phyloP scores from a whole-genome alignment of 2,888 invertebrate species.

The Drosophila phalerata region DNA sequence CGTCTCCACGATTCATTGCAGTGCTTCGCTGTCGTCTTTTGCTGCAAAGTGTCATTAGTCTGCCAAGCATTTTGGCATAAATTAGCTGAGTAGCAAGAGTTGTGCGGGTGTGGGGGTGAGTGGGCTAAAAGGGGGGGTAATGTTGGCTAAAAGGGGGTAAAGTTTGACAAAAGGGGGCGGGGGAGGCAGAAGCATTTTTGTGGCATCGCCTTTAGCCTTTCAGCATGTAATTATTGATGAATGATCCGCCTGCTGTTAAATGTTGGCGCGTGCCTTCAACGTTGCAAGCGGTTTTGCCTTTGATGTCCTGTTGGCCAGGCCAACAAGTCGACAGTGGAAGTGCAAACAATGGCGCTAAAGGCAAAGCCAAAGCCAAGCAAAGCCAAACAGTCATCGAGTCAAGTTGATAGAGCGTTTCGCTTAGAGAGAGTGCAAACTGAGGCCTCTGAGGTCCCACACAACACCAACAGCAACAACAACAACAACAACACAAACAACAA shows the following conservation, averaged over 20 bases:
- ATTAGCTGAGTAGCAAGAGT: constrained; percentile 60
- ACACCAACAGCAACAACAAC: constrained; percentile 52
- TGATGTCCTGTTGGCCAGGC: constrained; percentile 58
- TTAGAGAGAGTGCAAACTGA: constrained; percentile 45
- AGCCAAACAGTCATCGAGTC: constrained; percentile 61
- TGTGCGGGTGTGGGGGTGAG: constrained; percentile 5
- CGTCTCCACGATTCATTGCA: constrained; percentile 12
- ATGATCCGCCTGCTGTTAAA: constrained; percentile 68
- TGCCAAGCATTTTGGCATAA: constrained; percentile 77
- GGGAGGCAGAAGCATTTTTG: constrained; percentile 62
- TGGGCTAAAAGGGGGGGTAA: neutral
- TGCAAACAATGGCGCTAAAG: constrained; percentile 58
- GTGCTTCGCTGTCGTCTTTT: constrained; percentile 45
- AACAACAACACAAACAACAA: constrained; percentile 53
- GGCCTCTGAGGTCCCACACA: constrained; percentile 39
- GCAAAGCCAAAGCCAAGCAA: constrained; percentile 26
- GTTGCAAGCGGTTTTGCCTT: constrained; percentile 51
- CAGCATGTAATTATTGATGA: constrained; percentile 81
- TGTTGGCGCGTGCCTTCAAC: constrained; percentile 61
- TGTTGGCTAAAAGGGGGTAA: neutral
- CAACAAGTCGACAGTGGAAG: constrained; percentile 26
- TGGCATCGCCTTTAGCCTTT: constrained; percentile 74
- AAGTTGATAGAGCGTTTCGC: constrained; percentile 61
- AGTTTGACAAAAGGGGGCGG: neutral
- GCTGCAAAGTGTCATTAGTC: constrained; percentile 81